A percentile compares a stretch with the other conserved stretches of the same genome.
These are phyloP conservation scores for Amorpha juglandis DNA, from an alignment of 2,888 invertebrate species.

Conservation along the genomic window DNA sequence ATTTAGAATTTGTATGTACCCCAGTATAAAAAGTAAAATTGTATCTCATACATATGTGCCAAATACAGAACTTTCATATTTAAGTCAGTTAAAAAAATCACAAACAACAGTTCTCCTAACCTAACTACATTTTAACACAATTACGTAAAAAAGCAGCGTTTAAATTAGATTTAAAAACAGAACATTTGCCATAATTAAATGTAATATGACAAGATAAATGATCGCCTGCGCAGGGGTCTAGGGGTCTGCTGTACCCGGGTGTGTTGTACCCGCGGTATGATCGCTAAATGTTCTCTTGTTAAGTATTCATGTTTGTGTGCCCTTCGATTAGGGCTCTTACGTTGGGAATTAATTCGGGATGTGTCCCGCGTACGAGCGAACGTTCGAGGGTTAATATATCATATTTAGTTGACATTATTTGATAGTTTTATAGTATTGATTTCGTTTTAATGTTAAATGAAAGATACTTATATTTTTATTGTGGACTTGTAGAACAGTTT, in stretches of 20 bases:
- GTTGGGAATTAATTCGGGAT: conserved; percentile 22
- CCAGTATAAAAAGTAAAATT: too few species aligned
- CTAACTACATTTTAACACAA: conserved; percentile 2
- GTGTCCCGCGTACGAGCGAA: conserved; percentile 14
- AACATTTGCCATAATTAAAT: conserved; percentile 13
- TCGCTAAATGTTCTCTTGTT: conserved; percentile 17
- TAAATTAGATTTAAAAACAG: conserved; percentile 13
- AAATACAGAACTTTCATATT: too few species aligned
- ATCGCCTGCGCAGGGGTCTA: not conserved
- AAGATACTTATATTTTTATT: not conserved
- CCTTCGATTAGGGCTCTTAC: conserved; percentile 25
- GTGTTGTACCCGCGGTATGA: conserved; percentile 4
- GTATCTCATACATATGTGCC: too few species aligned
- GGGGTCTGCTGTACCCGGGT: conserved; percentile 16
- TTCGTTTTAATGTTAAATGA: not conserved
- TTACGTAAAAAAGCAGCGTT: not conserved
- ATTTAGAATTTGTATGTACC: too few species aligned
- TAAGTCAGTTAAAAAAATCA: too few species aligned
- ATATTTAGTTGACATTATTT: conserved; percentile 16
- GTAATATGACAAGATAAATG: conserved; percentile 17
- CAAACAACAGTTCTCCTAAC: not conserved
- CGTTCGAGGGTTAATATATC: conserved; percentile 26
- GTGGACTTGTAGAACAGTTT: too few species aligned
- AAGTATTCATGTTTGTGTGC: conserved; percentile 17
- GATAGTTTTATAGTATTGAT: conserved; percentile 7